These are phyloP conservation scores for Acrossocheilus fasciatus DNA, from an alignment of 2,797 vertebrate species.

Conservation along the genomic window DNA sequence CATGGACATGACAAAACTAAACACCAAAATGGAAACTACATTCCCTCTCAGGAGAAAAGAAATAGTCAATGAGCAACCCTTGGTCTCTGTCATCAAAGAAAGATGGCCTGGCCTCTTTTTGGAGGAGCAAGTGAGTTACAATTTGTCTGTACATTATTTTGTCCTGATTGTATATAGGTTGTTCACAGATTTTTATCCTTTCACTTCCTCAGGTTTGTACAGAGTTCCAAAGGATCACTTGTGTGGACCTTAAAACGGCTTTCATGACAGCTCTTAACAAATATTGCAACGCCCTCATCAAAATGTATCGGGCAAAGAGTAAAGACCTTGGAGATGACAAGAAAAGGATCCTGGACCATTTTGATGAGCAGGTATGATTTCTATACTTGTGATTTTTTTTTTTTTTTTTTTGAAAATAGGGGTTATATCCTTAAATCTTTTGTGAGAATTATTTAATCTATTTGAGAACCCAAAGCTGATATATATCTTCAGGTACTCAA, in stretches of 20 bases:
- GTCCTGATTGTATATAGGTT: background rate
- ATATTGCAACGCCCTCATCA: background rate
- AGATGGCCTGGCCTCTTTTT: constrained; percentile 14
- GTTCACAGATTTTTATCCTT: background rate
- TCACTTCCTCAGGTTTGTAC: background rate
- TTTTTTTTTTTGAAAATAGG: too few species aligned
- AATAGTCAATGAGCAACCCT: background rate
- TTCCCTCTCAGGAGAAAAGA: background rate
- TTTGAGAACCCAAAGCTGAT: too few species aligned
- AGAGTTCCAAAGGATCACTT: background rate
- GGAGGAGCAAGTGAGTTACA: constrained; percentile 7
- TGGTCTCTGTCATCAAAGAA: background rate
- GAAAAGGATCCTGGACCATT: too few species aligned
- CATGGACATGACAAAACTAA: background rate
- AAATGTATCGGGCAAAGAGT: background rate
- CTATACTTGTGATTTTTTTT: too few species aligned
- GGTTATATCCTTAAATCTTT: too few species aligned
- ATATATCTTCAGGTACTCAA: too few species aligned
- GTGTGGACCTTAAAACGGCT: background rate
- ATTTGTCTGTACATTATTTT: background rate
- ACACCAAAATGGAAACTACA: background rate
- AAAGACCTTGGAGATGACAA: background rate
- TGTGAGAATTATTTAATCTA: too few species aligned
- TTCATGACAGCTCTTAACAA: background rate
- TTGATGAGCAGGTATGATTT: too few species aligned